These are phyloP conservation scores for Micrasema longulum DNA, from an alignment of 1,140 invertebrate species.

Conservation along the genomic window DNA sequence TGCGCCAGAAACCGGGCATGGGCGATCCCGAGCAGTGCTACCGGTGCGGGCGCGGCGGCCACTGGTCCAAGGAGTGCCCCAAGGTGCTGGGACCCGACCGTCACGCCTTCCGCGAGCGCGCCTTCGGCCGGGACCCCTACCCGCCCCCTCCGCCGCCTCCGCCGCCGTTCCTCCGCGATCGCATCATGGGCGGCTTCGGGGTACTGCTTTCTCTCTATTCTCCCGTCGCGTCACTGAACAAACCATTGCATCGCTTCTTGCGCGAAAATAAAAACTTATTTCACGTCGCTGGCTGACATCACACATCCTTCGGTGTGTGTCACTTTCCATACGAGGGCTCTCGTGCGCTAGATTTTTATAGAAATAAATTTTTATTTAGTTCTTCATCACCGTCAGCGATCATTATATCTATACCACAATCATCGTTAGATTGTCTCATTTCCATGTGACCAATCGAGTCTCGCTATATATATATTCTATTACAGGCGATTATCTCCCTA, in stretches of 20 bases:
- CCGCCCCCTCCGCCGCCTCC: conserved; percentile 82
- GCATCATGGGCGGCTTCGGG: conserved; percentile 88
- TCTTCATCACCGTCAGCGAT: conserved; percentile 16
- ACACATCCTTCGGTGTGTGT: conserved; percentile 3
- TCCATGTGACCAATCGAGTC: background rate
- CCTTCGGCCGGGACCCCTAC: conserved; percentile 86
- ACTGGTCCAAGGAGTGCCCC: conserved; percentile 95
- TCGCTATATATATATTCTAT: no score
- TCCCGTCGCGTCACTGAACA: conserved; percentile 5
- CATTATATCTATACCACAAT: conserved; percentile 5
- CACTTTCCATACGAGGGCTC: background rate
- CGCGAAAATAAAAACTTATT: conserved; percentile 37
- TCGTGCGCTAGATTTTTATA: conserved; percentile 14
- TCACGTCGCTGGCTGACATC: conserved; percentile 25
- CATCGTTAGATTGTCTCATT: conserved; percentile 30
- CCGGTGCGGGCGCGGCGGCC: conserved; percentile 91
- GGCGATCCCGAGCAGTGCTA: conserved; percentile 95
- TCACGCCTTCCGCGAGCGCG: conserved; percentile 83
- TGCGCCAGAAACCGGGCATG: conserved; percentile 93
- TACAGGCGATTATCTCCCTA: no score
- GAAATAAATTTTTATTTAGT: conserved; percentile 38
- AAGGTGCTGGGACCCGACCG: conserved; percentile 79
- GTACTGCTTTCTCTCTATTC: conserved; percentile 69
- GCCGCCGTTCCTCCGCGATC: conserved; percentile 86
- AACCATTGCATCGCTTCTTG: no score